Base-by-base conservation (phyloP, 2,113 vertebrate species). In the Rhinolophus ferrumequinum region DNA sequence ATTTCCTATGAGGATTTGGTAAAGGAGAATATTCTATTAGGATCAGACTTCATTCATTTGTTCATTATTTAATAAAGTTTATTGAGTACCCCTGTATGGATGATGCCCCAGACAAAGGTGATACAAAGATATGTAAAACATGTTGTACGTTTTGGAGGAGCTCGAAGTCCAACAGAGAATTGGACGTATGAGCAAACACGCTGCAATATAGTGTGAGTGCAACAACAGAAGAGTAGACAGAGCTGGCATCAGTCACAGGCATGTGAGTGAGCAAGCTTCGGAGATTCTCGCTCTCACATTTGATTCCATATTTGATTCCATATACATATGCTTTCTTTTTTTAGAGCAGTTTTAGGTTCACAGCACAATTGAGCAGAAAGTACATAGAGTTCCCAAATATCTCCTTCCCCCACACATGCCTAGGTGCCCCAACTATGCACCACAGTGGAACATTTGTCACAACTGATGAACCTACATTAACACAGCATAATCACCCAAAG, bases 11-110 rank as follows among this genome's bases (percentile, higher is more conserved):
- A 70, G 3, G 16, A 6, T 76, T 83, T 69, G 38, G 28, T 70
- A 28, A 67, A 94, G 19, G 62, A 83, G 95, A 92, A 83, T 73
- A 73, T 88, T 62, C n/a, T 72, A 5, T 76, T 81, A 33, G 12
- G 28, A 77, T 87, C 75, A 77, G 66, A 64, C 72, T 91, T 91
- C 16, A 38, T 92, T 89, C 22, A 83, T 95, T 75, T 56, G n/a
- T 60, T 95, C 38, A 22, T 69, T 80, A 77, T 87, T 79, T 24
- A 35, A 18, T 62, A 26, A 91, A 28, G 67, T 66, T 77, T 28
- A n/a, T 60, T 19, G 75, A 60, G 54, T 9, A 66, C 8, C 13
- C 56, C 72, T 14, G 2, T 30, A 44, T 13, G 38, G 10, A 83
- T 44, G 16, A 52, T 50, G 1, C 44, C 52, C 18, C n/a, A 60